These are phyloP conservation scores for Saguinus imperator DNA, from an alignment of 2,113 vertebrate species.

Conservation along the genomic window DNA sequence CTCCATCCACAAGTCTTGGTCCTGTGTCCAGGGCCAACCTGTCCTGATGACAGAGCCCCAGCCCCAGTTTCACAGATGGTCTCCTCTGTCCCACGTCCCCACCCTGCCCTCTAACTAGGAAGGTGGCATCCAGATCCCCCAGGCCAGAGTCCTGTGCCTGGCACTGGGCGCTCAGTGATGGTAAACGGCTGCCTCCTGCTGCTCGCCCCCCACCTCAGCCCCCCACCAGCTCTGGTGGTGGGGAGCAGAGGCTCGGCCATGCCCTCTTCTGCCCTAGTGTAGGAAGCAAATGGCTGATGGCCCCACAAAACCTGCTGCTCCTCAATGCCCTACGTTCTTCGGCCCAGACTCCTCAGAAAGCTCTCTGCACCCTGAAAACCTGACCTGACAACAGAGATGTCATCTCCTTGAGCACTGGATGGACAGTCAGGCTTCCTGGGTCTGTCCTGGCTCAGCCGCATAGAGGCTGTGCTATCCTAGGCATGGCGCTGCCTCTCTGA, in stretches of 20 bases:
- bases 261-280: background rate
- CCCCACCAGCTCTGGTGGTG: background rate
- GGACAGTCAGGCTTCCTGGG: too few species aligned
- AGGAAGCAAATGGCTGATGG: background rate
- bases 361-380: background rate
- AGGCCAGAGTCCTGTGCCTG: background rate
- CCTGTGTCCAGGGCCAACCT: background rate
- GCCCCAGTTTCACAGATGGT: background rate
- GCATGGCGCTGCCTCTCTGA: background rate
- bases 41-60: background rate
- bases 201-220: background rate
- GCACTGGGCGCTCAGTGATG: background rate
- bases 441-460: background rate
- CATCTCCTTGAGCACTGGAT: background rate
- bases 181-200: background rate
- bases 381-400: background rate
- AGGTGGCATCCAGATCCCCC: background rate
- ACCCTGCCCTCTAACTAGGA: background rate
- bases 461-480: background rate
- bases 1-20: background rate
- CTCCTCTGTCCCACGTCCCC: background rate
- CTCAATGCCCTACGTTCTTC: background rate
- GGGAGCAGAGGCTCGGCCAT: background rate
- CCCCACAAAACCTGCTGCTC: background rate
- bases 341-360: background rate